Evolutionary conservation across 2,797 vertebrate species (phyloP), one percentile per base, ranked within the genome.

Genomic region (Rhinophrynus dorsalis): DNA sequence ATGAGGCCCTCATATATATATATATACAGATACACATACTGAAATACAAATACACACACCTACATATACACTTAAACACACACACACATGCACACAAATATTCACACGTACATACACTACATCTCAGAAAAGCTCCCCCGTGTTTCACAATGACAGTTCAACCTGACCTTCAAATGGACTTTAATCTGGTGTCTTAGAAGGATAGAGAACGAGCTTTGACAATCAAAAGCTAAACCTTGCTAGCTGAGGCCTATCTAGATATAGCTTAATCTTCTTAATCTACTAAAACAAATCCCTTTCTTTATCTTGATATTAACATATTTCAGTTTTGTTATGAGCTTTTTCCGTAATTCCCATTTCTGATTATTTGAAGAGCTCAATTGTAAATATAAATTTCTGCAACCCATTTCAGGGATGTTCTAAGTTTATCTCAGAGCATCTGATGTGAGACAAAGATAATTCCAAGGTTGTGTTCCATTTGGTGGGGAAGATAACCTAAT

Each of bases 261-360:
- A 65, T 40, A 42, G 44, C 33, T 51, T 72, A 72, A 72, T 72
- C 69, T 65, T 65, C 61, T 72, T 72, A 72, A 72, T 72, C 61
- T 65, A 72, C 69, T 72, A 72, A 65, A 3, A 65, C 61, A 72
- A 72, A 72, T 72, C 54, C 61, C 45, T 58, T 65, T 58, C 69
- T 65, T 59, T 65, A 72, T 72, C 69, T 72, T 72, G 61, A 72
- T 65, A 72, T 72, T 72, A 72, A 72, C 69, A 72, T 72, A 72
- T 72, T 72, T 72, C 27, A 48, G 44, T 65, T 65, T 59, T 57
- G 47, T 64, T 71, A 64, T 64, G 52, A 71, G 42, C 68, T 37
- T 65, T 29, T 32, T 55, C 51, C 26, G 35, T 51, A 65, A 65
- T 72, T 51, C 54, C 54, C 54, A 65, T 65, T 65, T 72, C 52